Base-by-base conservation (phyloP, 1,140 invertebrate species). In the Zaprionus taronus region DNA sequence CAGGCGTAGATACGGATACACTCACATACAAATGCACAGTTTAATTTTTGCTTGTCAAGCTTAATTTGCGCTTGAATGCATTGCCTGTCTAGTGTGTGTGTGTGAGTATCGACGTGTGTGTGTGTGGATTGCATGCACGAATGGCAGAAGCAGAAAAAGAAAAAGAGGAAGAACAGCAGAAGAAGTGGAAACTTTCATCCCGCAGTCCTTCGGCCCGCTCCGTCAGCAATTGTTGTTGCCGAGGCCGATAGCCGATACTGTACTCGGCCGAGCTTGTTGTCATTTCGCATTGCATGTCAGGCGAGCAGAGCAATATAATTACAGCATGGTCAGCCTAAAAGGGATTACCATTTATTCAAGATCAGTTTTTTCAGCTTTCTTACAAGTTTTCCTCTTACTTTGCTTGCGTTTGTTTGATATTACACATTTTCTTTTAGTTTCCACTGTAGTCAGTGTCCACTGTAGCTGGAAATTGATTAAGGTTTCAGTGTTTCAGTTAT, bases 1-100 rank as follows among this genome's bases (percentile, higher is more conserved):
- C n/a, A 67, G 26, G 28, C 51, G 65, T 60, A 57, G 74, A 83
- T 56, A 65, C 77, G 67, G 14, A 61, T 34, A 81, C 62, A 61
- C 51, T 75, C 38, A 70, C 47, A 64, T 26, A 41, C 56, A 77
- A 74, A 79, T 85, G 80, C 57, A 84, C 72, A 87, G 81, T 89
- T 89, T 89, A 90, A 90, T 90, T 90, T 90, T 90, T 90, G 85
- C 85, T 90, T 90, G 85, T 91, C 85, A 90, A 85, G 85, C 85
- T 90, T 90, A 85, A 90, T 90, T 90, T 91, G 86, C 85, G 86
- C 85, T 91, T 90, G 72, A 85, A 81, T 90, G 85, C 84, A 90
- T 89, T 89, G 77, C 77, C 68, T 61, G 61, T 79, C 34, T 64
- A 51, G 57, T 64, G 66, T 58, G 20, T 26, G 22, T 70, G 34